Evolutionary conservation across 2,113 vertebrate genomes (phyloP), one percentile per base, ranked within the genome.

Genomic region (Scophthalmus maximus): DNA sequence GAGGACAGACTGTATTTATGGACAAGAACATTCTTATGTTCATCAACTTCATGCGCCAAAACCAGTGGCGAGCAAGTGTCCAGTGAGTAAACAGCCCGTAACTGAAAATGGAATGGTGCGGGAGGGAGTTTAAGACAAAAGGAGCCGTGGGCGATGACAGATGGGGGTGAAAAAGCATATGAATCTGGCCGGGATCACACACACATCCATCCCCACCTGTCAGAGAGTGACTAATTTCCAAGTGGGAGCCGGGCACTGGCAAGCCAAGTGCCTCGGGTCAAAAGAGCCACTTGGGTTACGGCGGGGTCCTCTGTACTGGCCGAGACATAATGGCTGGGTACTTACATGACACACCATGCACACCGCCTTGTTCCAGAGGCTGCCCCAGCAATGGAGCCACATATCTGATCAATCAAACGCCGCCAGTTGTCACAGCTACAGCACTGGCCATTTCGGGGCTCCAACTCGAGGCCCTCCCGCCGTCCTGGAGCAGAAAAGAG

Each of bases 161-260:
- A 90, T 89, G 79, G 77, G 63, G 73, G 75, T 72, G 81, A 85
- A 82, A 84, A 80, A 65, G 71, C 20, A 7, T 59, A 86, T 84
- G 86, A 85, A 85, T 88, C 78, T 84, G 82, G 87, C 81, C 68
- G 27, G 65, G 78, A 83, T 90, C 87, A 87, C 79, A 85, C 57
- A 34, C 78, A 87, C 85, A 56, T 56, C 86, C 76, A 87, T 86
- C 84, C 82, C 81, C 87, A 82, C 75, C 89, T 91, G 88, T 87
- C 89, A 87, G 68, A 65, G 63, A 76, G 78, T 86, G 87, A 89
- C 82, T 86, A 80, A 90, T 92, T 86, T 82, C 65, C 75, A 81
- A 79, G 83, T 69, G 82, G 81, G 77, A 84, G 74, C 78, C 9
- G 60, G 79, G 83, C 85, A 85, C 75, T 74, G 71, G 78, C 72